Base-by-base conservation (phyloP, 1,140 invertebrate genomes). In the Idris sp. region DNA sequence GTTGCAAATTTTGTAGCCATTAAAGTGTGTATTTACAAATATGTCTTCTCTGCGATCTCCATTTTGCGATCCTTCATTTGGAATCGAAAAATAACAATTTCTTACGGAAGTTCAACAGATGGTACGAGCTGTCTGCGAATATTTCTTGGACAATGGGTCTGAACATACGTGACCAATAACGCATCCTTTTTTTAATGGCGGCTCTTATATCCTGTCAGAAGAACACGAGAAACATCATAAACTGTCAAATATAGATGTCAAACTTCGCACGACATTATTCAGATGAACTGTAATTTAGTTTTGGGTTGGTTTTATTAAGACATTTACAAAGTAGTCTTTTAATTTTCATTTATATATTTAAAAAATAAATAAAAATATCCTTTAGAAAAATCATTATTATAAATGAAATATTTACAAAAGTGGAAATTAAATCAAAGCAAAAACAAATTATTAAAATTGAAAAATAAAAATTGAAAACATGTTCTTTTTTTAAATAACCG, bases 81-180 rank as follows among this genome's bases (percentile, higher is more conserved):
- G 53, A 67, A 67, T 65, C 51, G 31, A 62, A 58, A 41, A 68
- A 73, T 54, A 53, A 54, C 54, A 61, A 61, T 71, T 53, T 67
- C 40, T 65, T 69, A 64, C 73, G 73, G 64, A 69, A 75, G 73
- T 71, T 67, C 28, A 49, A 71, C 59, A 76, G 73, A 75, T 75
- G 65, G 64, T 75, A 3, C 41, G 49, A 69, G 49, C 62, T 65
- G 44, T 69, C 54, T 75, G 65, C 54, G 38, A 65, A 65, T 46
- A 46, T 36, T 67, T 33, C 65, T 54, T 14, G 35, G 31, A 71
- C 73, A 71, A 76, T 65, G 10, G 46, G 44, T 33, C 18, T 40
- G 7, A 25, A 69, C 38, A 28, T 59, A 69, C 73, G 65, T 69
- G 58, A 53, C 65, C 59, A 58, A 69, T 69, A 69, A 68, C 35